phyloP scores from a whole-genome alignment of 2,797 vertebrate species.

The Myripristis jacobus region DNA sequence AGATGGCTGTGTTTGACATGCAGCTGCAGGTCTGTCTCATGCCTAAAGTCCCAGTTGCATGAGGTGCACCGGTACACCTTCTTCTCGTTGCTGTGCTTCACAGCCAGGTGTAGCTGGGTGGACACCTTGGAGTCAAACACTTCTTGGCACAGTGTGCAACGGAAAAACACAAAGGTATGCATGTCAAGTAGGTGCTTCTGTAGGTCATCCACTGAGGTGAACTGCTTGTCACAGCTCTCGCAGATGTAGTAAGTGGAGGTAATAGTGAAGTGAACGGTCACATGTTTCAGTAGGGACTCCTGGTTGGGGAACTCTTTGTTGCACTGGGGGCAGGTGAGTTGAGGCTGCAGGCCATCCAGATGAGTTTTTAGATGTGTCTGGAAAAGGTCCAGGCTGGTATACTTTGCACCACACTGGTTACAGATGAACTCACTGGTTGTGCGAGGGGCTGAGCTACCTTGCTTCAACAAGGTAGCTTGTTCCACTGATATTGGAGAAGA shows the following conservation, averaged over 20 bases:
- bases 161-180: constrained; percentile 99
- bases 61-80: constrained; percentile 97
- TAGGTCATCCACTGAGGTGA: constrained; percentile 96
- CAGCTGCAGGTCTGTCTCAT: constrained; percentile 94
- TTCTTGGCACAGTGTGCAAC: constrained; percentile 98
- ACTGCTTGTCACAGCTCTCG: constrained; percentile 99
- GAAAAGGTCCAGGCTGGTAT: constrained; percentile 94
- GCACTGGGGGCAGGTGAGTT: constrained; percentile 95
- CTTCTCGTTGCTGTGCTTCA: constrained; percentile 98
- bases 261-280: constrained; percentile 96
- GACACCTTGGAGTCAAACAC: constrained; percentile 98
- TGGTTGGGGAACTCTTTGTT: constrained; percentile 98
- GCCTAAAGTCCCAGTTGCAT: constrained; percentile 98
- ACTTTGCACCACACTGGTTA: constrained; percentile 98
- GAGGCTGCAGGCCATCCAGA: constrained; percentile 92
- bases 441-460: constrained; percentile 88
- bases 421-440: constrained; percentile 94
- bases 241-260: constrained; percentile 98
- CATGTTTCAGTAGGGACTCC: constrained; percentile 95
- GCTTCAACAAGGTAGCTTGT: constrained; percentile 91
- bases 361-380: constrained; percentile 99
- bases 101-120: constrained; percentile 96
- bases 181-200: constrained; percentile 98
- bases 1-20: constrained; percentile 98
- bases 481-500: constrained; percentile 94